phyloP scores from a whole-genome alignment of 2,888 invertebrate species.

The Meganola albula region DNA sequence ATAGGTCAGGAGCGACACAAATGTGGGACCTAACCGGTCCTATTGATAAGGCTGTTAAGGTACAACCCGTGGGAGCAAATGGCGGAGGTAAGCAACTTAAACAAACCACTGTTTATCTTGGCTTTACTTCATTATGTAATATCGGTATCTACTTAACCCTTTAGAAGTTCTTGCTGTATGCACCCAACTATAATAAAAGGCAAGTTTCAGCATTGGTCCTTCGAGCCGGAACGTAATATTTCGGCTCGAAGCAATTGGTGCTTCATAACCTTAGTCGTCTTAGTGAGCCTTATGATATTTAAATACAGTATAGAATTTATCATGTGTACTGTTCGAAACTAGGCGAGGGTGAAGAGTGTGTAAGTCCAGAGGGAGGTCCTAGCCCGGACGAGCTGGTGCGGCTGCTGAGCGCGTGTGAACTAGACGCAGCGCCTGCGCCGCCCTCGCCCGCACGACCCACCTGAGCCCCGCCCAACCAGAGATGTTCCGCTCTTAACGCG shows the following conservation, averaged over 20 bases:
- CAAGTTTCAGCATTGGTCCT: too few relatives aligned
- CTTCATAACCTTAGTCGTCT: too few relatives aligned
- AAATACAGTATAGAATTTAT: too few relatives aligned
- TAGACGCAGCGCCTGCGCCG: slow-evolving; percentile 86
- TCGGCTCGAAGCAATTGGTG: too few relatives aligned
- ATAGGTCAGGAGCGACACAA: slow-evolving; percentile 94
- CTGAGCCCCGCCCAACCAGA: slow-evolving; percentile 36
- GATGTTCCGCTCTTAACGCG: slow-evolving; percentile 34
- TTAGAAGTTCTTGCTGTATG: too few relatives aligned
- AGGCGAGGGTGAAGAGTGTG: slow-evolving; percentile 69
- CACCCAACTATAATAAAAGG: too few relatives aligned
- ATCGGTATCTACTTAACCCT: too few relatives aligned
- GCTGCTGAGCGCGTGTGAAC: slow-evolving; percentile 95
- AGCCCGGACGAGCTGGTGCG: slow-evolving; percentile 93
- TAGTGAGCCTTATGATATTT: too few relatives aligned
- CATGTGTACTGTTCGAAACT: too few relatives aligned
- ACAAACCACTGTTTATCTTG: too few relatives aligned
- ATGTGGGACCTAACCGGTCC: slow-evolving; percentile 99
- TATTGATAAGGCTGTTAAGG: slow-evolving; percentile 82
- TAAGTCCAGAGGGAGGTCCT: slow-evolving; percentile 87
- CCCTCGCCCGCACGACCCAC: slow-evolving; percentile 63
- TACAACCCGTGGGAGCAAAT: slow-evolving; percentile 25
- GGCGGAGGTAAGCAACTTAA: slow-evolving; percentile 28
- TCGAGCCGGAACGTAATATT: too few relatives aligned
- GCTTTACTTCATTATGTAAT: too few relatives aligned